These are phyloP conservation scores for Tetragnatha versicolor DNA, from an alignment of 1,140 invertebrate genomes.

Conservation along the genomic window DNA sequence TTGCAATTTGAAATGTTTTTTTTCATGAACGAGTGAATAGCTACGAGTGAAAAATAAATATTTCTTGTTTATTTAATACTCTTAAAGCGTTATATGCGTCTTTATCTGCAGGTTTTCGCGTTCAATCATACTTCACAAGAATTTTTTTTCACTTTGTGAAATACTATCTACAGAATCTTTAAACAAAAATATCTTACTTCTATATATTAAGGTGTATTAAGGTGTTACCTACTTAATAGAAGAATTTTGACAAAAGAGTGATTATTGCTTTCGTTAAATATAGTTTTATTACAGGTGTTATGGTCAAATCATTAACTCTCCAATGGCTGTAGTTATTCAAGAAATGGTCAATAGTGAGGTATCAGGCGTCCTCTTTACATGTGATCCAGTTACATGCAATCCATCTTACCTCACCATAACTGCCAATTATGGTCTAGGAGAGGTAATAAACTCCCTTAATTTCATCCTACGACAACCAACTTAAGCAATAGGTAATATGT, in stretches of 20 bases:
- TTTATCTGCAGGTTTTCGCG: not conserved
- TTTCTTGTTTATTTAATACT: not conserved
- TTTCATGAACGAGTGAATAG: not conserved
- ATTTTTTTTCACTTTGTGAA: not conserved
- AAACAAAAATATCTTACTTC: not conserved
- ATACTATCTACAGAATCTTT: not conserved
- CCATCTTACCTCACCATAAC: slow-evolving; percentile 74
- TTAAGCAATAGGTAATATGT: no score
- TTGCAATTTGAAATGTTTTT: not conserved
- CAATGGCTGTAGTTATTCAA: slow-evolving; percentile 84
- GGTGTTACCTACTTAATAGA: not conserved
- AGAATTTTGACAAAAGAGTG: not conserved
- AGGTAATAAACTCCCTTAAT: slow-evolving; percentile 67
- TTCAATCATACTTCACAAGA: not conserved
- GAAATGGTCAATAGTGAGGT: slow-evolving; percentile 74
- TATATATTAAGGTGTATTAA: not conserved
- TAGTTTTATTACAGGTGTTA: slow-evolving; percentile 67
- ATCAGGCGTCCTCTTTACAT: slow-evolving; percentile 82
- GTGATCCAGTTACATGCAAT: slow-evolving; percentile 75
- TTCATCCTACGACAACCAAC: not conserved
- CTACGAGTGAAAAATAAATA: not conserved
- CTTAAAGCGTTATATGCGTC: not conserved
- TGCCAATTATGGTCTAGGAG: slow-evolving; percentile 82
- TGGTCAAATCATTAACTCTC: slow-evolving; percentile 71
- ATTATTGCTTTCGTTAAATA: not conserved